Evolutionary conservation across 2,888 invertebrate genomes (phyloP).

Genomic region (Heliconius erato): DNA sequence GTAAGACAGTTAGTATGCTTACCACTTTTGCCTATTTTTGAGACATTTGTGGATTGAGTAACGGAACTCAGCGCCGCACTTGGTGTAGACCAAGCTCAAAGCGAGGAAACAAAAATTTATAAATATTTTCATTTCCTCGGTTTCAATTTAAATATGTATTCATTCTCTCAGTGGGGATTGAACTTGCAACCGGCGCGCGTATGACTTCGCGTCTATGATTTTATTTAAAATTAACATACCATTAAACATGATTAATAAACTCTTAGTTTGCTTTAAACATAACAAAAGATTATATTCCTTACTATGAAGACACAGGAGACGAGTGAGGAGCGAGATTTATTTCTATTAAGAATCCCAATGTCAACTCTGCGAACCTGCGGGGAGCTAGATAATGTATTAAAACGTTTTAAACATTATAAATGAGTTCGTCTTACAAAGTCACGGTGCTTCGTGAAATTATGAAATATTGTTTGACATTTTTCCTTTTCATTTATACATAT

Average conservation of each 20-base stretch:
- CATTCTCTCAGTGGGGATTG: no score
- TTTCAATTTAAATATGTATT: no score
- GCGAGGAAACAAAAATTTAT: no score
- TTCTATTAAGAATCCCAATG: slow-evolving; percentile 30
- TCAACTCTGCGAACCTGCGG: slow-evolving; percentile 27
- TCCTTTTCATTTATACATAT: neutral
- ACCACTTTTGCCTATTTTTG: no score
- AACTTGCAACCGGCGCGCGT: no score
- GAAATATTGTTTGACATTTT: neutral
- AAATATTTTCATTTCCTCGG: no score
- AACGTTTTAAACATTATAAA: slow-evolving; percentile 32
- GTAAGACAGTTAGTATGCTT: no score
- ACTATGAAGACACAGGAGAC: neutral
- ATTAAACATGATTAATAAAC: neutral
- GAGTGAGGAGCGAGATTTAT: slow-evolving; percentile 20
- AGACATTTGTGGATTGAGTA: no score
- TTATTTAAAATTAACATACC: neutral
- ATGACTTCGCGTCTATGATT: no score
- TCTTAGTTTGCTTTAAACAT: neutral
- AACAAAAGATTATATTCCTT: neutral
- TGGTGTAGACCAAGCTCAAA: no score
- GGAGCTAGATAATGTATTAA: slow-evolving; percentile 28
- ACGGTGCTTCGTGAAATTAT: neutral
- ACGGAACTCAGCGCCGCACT: no score
- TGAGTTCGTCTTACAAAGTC: neutral